These are phyloP conservation scores for Apogon talboti DNA, from an alignment of 2,797 vertebrate species.

Conservation along the genomic window DNA sequence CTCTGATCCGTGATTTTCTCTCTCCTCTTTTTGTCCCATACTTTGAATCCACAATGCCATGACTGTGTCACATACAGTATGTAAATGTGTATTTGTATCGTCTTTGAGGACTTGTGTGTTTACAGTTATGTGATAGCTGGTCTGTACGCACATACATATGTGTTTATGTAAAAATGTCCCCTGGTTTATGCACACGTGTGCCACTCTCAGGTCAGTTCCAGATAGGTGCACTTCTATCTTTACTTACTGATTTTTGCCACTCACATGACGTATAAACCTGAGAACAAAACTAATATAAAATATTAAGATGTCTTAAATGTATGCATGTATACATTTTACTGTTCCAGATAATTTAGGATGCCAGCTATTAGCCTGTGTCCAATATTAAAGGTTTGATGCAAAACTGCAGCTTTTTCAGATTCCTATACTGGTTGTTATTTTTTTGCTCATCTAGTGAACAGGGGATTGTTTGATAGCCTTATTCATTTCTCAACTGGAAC, in stretches of 20 bases:
- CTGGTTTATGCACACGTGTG: conserved; percentile 21
- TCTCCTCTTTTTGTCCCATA: conserved; percentile 13
- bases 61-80: neutral
- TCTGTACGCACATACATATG: conserved; percentile 1
- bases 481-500: conserved; percentile 41
- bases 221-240: conserved; percentile 14
- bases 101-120: conserved; percentile 14
- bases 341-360: too few relatives aligned
- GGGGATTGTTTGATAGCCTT: conserved; percentile 36
- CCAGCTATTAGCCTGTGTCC: too few relatives aligned
- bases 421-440: neutral
- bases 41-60: conserved; percentile 12
- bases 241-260: conserved; percentile 4
- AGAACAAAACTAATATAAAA: neutral
- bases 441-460: conserved; percentile 1
- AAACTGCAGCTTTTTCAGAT: too few relatives aligned
- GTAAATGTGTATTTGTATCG: conserved; percentile 16
- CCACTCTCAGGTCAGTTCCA: conserved; percentile 48
- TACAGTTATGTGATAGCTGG: conserved; percentile 13
- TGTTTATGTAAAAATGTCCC: conserved; percentile 30
- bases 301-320: too few relatives aligned
- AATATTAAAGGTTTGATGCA: too few relatives aligned
- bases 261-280: neutral
- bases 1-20: conserved; percentile 48
- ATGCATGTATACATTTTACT: too few relatives aligned